phyloP scores from a whole-genome alignment of 2,888 invertebrate genomes.

The Spilosoma lubricipeda region DNA sequence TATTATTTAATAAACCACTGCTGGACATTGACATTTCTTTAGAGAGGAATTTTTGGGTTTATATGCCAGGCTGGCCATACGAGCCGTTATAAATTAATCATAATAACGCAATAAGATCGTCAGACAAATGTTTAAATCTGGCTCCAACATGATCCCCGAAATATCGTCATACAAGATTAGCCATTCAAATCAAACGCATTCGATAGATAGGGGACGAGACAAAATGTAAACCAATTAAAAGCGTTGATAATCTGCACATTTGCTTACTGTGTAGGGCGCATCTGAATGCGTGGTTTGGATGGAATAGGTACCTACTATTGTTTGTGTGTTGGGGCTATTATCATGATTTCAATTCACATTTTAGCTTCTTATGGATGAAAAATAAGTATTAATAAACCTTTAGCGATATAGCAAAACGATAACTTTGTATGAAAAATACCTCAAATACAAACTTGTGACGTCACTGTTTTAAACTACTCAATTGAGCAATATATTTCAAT shows the following conservation, averaged over 20 bases:
- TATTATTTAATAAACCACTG: no score
- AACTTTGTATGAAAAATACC: no score
- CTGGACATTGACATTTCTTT: no score
- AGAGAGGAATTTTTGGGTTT: no score
- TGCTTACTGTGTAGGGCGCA: conserved; percentile 62
- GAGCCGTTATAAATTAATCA: background rate
- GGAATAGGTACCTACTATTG: conserved; percentile 62
- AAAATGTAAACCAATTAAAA: conserved; percentile 80
- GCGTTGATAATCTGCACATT: conserved; percentile 75
- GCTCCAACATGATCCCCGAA: conserved; percentile 17
- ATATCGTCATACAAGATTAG: conserved; percentile 55
- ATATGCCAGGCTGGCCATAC: background rate
- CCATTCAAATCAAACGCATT: conserved; percentile 71
- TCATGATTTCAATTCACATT: conserved; percentile 10
- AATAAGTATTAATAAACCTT: background rate
- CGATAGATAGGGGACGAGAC: conserved; percentile 61
- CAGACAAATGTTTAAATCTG: conserved; percentile 13
- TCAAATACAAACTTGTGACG: no score
- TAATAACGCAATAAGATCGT: background rate
- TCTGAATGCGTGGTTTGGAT: conserved; percentile 63
- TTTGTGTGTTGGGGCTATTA: conserved; percentile 41
- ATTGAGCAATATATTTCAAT: no score
- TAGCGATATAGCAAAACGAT: no score
- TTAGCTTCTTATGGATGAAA: background rate
- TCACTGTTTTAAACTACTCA: no score